A percentile compares a stretch with the other conserved stretches of the same genome.
Conservation (phyloP, 2,797 vertebrate species). For the Acestrorhynchus altus region DNA sequence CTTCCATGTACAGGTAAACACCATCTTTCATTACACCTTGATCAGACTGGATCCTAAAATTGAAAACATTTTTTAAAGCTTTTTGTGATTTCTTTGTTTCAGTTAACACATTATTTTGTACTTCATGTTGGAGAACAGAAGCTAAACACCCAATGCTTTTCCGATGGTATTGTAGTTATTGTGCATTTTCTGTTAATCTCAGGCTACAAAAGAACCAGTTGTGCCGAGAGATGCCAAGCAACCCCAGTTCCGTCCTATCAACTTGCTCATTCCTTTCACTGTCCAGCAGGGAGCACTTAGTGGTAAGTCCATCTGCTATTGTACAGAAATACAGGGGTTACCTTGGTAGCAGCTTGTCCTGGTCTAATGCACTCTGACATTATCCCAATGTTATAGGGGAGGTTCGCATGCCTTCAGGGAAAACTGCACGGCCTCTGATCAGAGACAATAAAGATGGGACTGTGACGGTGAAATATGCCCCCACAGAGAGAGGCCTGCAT, state of each 20-base stretch:
- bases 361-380: conserved; percentile 46
- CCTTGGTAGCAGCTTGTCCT: background rate
- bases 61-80: too few relatives aligned
- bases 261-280: conserved; percentile 92
- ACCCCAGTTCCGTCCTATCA: conserved; percentile 90
- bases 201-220: conserved; percentile 94
- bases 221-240: conserved; percentile 83
- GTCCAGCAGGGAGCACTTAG: conserved; percentile 95
- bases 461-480: conserved; percentile 92
- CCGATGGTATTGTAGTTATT: background rate
- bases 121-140: background rate
- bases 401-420: conserved; percentile 95
- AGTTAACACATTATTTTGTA: too few relatives aligned
- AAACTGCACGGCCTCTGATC: conserved; percentile 88
- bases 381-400: conserved; percentile 78
- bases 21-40: background rate
- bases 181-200: background rate
- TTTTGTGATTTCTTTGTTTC: too few relatives aligned
- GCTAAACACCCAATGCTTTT: background rate
- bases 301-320: conserved; percentile 73
- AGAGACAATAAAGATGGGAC: conserved; percentile 96
- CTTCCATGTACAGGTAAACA: conserved; percentile 91
- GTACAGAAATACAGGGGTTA: background rate
- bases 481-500: conserved; percentile 91
- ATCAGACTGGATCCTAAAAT: too few relatives aligned